Percentiles rank a stretch among this genome's conserved stretches.
Conservation (phyloP, 2,888 invertebrate genomes). For the Caenorhabditis sulstoni region DNA sequence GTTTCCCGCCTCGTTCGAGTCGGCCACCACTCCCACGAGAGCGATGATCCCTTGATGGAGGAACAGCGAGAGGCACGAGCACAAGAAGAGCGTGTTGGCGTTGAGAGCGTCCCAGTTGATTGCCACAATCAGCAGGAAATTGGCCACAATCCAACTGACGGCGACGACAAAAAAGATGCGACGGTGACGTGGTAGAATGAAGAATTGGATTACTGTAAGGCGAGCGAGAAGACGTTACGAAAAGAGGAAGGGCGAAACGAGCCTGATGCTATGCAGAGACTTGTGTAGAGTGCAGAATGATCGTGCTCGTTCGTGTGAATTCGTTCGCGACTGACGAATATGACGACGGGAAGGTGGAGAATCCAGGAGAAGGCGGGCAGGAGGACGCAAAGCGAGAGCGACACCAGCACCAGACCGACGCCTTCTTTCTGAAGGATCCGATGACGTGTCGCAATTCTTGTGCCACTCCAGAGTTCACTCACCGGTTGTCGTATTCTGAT, state of each 20-base stretch:
- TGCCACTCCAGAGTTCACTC: too few species aligned
- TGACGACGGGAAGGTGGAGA: conserved; percentile 75
- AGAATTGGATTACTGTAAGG: conserved; percentile 74
- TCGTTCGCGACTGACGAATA: conserved; percentile 69
- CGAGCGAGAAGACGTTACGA: too few species aligned
- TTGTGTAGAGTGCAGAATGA: conserved; percentile 64
- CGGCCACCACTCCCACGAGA: conserved; percentile 76
- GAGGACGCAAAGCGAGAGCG: conserved; percentile 72
- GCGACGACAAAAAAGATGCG: conserved; percentile 76
- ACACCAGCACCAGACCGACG: conserved; percentile 70
- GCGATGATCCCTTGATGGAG: conserved; percentile 76
- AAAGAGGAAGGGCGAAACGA: conserved; percentile 2
- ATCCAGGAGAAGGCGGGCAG: conserved; percentile 79
- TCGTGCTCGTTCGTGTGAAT: conserved; percentile 64
- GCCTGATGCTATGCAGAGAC: conserved; percentile 63
- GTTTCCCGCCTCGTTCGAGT: conserved; percentile 78
- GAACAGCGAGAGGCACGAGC: conserved; percentile 73
- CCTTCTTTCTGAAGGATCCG: conserved; percentile 63
- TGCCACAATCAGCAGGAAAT: conserved; percentile 70
- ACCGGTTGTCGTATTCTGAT: conserved; percentile 66
- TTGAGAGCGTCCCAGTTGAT: conserved; percentile 64
- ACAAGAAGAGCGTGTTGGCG: conserved; percentile 61
- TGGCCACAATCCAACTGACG: conserved; percentile 73
- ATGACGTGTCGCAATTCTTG: conserved; percentile 15
- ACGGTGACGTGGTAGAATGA: conserved; percentile 78